Evolutionary conservation across 37 sponge, comb jelly and placozoan genomes (phyloP).

Genomic region (Cladorhizidae sp.): DNA sequence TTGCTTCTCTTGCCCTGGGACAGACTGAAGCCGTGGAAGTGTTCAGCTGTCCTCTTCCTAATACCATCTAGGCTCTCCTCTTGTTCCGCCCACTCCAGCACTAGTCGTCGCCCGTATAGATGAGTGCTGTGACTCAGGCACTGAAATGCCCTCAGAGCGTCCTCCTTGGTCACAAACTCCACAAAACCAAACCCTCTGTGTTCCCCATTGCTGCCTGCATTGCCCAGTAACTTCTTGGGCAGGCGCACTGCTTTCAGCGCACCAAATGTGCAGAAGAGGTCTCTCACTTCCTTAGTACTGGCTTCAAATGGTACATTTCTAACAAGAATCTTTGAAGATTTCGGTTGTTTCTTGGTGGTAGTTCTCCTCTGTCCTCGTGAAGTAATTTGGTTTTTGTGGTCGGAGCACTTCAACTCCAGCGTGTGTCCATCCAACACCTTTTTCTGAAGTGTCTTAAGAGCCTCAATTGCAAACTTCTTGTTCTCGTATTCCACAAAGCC

Average conservation of each 20-base stretch:
- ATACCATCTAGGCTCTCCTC: slow-evolving; percentile 86
- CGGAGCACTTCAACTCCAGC: slow-evolving; percentile 86
- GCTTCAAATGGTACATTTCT: slow-evolving; percentile 97
- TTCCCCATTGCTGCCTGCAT: slow-evolving; percentile 49
- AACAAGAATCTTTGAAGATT: slow-evolving; percentile 80
- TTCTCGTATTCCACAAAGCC: slow-evolving; percentile 88
- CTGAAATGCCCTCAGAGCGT: slow-evolving; percentile 87
- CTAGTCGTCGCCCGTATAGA: slow-evolving; percentile 92
- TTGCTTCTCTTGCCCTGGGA: slow-evolving; percentile 27
- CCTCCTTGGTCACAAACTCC: slow-evolving; percentile 86
- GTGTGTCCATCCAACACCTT: slow-evolving; percentile 77
- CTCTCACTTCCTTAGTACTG: slow-evolving; percentile 74
- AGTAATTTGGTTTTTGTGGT: slow-evolving; percentile 13
- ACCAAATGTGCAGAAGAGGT: slow-evolving; percentile 89
- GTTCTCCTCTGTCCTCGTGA: background rate
- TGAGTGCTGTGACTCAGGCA: slow-evolving; percentile 88
- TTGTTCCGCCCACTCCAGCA: slow-evolving; percentile 96
- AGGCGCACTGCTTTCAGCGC: slow-evolving; percentile 86
- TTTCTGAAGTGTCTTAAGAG: slow-evolving; percentile 83
- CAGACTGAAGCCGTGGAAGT: slow-evolving; percentile 54
- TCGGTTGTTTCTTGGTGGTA: slow-evolving; percentile 27
- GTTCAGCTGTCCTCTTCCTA: slow-evolving; percentile 82
- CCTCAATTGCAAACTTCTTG: slow-evolving; percentile 62
- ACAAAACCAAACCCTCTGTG: slow-evolving; percentile 98
- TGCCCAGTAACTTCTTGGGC: slow-evolving; percentile 80